Evolutionary conservation across 2,113 vertebrate species (phyloP), one percentile per base, ranked within the genome.

Genomic region (Probosciger aterrimus): DNA sequence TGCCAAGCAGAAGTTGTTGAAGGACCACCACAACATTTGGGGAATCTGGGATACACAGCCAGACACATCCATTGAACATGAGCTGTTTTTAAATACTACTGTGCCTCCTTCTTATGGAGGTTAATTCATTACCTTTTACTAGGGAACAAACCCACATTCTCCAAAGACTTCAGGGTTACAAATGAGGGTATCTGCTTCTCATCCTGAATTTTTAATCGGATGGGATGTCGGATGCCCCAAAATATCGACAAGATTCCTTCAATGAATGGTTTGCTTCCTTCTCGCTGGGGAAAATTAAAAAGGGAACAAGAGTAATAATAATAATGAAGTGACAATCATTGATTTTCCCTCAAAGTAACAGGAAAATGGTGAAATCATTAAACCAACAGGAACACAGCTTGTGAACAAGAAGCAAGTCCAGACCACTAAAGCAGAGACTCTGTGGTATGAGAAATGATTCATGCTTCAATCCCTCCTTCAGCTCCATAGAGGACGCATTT

Each of bases 201-300:
- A 93, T 99, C 99, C 90, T 99, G 99, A 92, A 99, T 99, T 97
- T 99, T 99, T 28, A 99, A 95, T n/a, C 97, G 97, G 94, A 99
- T 99, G 11, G 98, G 99, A 77, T 96, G 97, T 23, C 96, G 97
- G 13, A 99, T 97, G 64, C 99, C 99, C 99, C 99, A 99, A 46
- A 97, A 99, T 94, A 99, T 98, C 10, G 98, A 98, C 84, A 99
- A 91, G 87, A 98, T 97, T 11, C 99, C 99, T 92, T 99, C 99
- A 37, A 99, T 96, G 68, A 98, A 96, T 60, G 98, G 97, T 25
- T 97, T 78, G 43, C 96, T 97, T 78, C 97, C 97, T 92, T 96
- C 96, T n/a, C 8, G 50, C 98, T 98, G 82, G 37, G 52, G 80
- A 86, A 65, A 8, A n/a, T 14, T 24, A 55, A 27, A 47, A 50